These are phyloP conservation scores for Drosophila maculinotata DNA, from an alignment of 2,888 invertebrate genomes.

Conservation along the genomic window DNA sequence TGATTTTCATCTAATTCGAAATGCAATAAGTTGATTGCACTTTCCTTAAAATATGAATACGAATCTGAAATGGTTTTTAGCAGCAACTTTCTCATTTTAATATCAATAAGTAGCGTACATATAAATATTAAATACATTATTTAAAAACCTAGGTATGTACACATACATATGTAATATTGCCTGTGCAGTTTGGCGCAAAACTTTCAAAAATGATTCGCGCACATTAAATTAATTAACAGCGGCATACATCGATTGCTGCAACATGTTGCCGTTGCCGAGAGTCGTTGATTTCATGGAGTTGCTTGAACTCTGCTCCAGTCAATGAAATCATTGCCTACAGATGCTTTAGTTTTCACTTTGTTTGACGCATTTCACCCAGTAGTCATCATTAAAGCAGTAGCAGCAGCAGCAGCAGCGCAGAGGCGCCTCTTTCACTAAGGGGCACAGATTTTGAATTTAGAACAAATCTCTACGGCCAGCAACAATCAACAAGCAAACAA, in stretches of 20 bases:
- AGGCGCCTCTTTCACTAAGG: slow-evolving; percentile 62
- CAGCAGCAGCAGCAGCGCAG: slow-evolving; percentile 6
- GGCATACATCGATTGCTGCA: slow-evolving; percentile 23
- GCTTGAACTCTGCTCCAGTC: slow-evolving; percentile 42
- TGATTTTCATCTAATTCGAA: too few species aligned
- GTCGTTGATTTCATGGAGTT: slow-evolving; percentile 24
- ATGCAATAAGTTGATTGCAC: slow-evolving; percentile 7
- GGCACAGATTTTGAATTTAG: slow-evolving; percentile 75
- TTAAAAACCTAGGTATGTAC: slow-evolving; percentile 18
- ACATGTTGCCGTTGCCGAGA: slow-evolving; percentile 54
- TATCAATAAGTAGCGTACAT: slow-evolving; percentile 29
- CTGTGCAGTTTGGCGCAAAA: too few species aligned
- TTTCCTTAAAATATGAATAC: not conserved
- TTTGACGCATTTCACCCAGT: slow-evolving; percentile 65
- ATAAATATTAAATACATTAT: slow-evolving; percentile 33
- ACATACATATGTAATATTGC: too few species aligned
- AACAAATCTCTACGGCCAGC: slow-evolving; percentile 72
- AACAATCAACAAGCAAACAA: too few species aligned
- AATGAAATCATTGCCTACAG: slow-evolving; percentile 43
- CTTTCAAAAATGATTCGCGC: slow-evolving; percentile 49
- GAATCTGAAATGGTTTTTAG: not conserved
- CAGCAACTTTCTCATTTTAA: slow-evolving; percentile 42
- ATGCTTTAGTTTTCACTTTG: slow-evolving; percentile 67
- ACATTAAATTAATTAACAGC: slow-evolving; percentile 45
- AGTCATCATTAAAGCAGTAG: slow-evolving; percentile 45